Percentiles rank a stretch among this genome's conserved stretches.
Evolutionary conservation across 64 coral and sea anemone species (phyloP).

Genomic region (Montipora sp.): DNA sequence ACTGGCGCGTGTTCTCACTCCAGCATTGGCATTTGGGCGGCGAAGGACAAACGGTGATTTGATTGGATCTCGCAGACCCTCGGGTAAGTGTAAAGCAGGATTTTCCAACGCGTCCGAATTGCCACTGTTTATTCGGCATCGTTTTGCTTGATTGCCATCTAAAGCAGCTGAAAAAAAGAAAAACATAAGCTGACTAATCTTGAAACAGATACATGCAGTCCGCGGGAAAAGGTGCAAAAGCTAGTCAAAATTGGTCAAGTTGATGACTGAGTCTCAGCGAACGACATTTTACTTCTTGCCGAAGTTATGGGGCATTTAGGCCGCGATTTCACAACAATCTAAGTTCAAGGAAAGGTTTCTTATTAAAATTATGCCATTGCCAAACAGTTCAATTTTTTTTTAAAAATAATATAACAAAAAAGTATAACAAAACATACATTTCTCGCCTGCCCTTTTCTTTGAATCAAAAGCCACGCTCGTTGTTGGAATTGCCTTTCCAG

Average conservation of each 20-base stretch:
- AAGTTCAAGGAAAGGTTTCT: too few relatives aligned
- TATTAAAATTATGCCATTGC: too few relatives aligned
- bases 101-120: slow-evolving; percentile 10
- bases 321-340: too few relatives aligned
- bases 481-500: not conserved
- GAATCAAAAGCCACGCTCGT: not conserved
- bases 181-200: too few relatives aligned
- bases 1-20: slow-evolving; percentile 13
- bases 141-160: slow-evolving; percentile 37
- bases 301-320: too few relatives aligned
- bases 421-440: slow-evolving; percentile 11
- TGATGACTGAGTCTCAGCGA: too few relatives aligned
- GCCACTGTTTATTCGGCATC: slow-evolving; percentile 45
- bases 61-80: slow-evolving; percentile 66
- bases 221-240: too few relatives aligned
- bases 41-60: slow-evolving; percentile 75
- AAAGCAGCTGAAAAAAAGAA: not conserved
- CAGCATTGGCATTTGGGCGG: slow-evolving; percentile 39
- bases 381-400: too few relatives aligned
- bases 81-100: not conserved
- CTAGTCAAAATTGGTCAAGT: too few relatives aligned
- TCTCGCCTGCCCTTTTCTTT: slow-evolving; percentile 31
- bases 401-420: too few relatives aligned
- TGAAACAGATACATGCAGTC: too few relatives aligned
- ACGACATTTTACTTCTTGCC: too few relatives aligned